Conservation (phyloP, 2,113 vertebrate genomes). For the Lophius piscatorius region DNA sequence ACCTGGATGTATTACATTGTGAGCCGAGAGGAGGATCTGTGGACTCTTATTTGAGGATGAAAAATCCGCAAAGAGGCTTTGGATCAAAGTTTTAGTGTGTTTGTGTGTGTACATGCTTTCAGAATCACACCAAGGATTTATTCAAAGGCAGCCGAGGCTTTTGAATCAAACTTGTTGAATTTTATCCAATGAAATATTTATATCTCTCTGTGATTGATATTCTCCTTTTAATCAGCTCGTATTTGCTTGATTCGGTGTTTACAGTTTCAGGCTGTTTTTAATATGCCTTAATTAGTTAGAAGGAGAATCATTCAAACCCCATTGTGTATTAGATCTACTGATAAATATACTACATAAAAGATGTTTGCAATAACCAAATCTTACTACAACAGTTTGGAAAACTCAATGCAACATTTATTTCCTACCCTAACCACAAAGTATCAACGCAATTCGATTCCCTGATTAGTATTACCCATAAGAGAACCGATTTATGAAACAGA, state of each 20-base stretch:
- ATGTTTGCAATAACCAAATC: too few species aligned
- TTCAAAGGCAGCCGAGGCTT: constrained; percentile 45
- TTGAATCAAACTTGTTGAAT: constrained; percentile 53
- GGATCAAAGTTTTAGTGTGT: constrained; percentile 64
- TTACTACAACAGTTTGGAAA: too few species aligned
- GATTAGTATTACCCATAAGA: too few species aligned
- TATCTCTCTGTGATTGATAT: constrained; percentile 55
- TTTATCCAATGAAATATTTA: constrained; percentile 57
- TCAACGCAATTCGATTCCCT: too few species aligned
- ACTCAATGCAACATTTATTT: too few species aligned
- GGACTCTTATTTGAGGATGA: constrained; percentile 45
- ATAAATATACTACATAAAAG: too few species aligned
- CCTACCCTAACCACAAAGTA: too few species aligned
- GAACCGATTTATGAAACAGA: too few species aligned
- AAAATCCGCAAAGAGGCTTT: constrained; percentile 67
- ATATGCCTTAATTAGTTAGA: constrained; percentile 38
- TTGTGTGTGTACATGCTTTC: constrained; percentile 18
- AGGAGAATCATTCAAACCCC: constrained; percentile 8
- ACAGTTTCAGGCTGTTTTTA: constrained; percentile 34
- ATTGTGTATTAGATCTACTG: too few species aligned
- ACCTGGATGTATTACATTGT: constrained; percentile 22
- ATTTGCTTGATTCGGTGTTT: constrained; percentile 39
- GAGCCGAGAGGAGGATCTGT: constrained; percentile 33
- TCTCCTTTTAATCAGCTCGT: constrained; percentile 12
- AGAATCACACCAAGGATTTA: constrained; percentile 51